Evolutionary conservation across 2,888 invertebrate species (phyloP).

Genomic region (Chironomus riparius): DNA sequence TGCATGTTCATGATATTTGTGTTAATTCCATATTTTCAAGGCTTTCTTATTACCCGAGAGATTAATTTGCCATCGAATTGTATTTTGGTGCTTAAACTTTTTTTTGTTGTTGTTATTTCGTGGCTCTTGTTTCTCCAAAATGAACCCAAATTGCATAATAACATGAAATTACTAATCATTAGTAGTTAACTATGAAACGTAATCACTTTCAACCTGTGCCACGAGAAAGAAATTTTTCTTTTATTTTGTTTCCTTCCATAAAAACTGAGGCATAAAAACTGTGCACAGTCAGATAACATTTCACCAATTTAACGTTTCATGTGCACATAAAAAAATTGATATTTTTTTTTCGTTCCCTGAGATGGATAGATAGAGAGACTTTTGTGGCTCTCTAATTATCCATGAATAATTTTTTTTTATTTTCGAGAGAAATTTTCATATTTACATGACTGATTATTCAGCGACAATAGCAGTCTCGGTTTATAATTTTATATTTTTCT

Average conservation of each 20-base stretch:
- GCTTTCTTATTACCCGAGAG: background rate
- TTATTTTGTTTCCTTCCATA: no score
- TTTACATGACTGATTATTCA: slow-evolving; percentile 13
- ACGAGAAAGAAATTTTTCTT: no score
- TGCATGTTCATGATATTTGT: background rate
- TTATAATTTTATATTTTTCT: background rate
- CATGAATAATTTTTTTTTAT: slow-evolving; percentile 10
- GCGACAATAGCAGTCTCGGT: background rate
- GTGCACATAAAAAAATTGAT: background rate
- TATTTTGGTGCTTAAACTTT: background rate
- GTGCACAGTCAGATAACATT: no score
- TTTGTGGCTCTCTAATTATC: slow-evolving; percentile 5
- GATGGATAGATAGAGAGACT: no score
- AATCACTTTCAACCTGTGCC: no score
- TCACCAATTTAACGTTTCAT: background rate
- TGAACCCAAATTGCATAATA: slow-evolving; percentile 1
- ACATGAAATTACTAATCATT: background rate
- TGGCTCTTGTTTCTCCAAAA: background rate
- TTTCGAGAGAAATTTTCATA: slow-evolving; percentile 2
- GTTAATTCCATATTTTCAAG: slow-evolving; percentile 1
- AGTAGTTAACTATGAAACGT: no score
- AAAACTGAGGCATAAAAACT: no score
- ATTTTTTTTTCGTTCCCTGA: background rate
- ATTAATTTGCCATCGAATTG: slow-evolving; percentile 16
- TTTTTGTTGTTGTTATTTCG: background rate